Percentiles rank a stretch among this genome's conserved stretches.
These are phyloP conservation scores for Lottia scabra DNA, from an alignment of 2,888 invertebrate species.

Conservation along the genomic window DNA sequence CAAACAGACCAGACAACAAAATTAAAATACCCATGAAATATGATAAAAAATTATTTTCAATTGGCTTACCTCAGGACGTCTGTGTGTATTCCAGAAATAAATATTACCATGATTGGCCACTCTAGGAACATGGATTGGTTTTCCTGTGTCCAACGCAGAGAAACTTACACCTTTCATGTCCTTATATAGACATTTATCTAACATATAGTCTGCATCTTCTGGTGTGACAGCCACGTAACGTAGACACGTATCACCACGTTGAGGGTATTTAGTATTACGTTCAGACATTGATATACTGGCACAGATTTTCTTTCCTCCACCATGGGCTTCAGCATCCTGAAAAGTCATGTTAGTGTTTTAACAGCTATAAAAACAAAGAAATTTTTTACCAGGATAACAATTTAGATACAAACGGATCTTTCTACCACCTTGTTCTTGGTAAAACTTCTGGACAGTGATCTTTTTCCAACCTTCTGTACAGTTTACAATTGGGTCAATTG, in stretches of 20 bases:
- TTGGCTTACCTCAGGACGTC: constrained; percentile 52
- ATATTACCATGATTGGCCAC: constrained; percentile 67
- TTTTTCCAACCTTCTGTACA: no score
- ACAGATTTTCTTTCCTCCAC: constrained; percentile 63
- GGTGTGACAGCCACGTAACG: constrained; percentile 65
- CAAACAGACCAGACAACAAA: no score
- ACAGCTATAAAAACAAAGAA: no score
- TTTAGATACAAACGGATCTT: no score
- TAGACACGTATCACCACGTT: constrained; percentile 58
- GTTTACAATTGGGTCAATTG: no score
- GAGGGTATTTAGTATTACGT: constrained; percentile 48
- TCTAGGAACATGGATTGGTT: constrained; percentile 67
- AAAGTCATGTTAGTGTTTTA: background rate
- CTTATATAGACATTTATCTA: constrained; percentile 60
- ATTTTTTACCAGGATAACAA: no score
- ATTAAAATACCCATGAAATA: background rate
- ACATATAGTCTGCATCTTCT: constrained; percentile 63
- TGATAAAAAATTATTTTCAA: background rate
- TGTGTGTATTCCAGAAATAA: constrained; percentile 66
- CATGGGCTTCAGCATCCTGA: constrained; percentile 68
- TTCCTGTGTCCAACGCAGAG: constrained; percentile 63
- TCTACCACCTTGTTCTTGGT: no score
- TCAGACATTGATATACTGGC: constrained; percentile 66
- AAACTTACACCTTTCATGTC: constrained; percentile 65
- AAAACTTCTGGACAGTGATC: no score